Evolutionary conservation across 2,113 vertebrate species (phyloP), one percentile per base, ranked within the genome.

Genomic region (Tichodroma muraria): DNA sequence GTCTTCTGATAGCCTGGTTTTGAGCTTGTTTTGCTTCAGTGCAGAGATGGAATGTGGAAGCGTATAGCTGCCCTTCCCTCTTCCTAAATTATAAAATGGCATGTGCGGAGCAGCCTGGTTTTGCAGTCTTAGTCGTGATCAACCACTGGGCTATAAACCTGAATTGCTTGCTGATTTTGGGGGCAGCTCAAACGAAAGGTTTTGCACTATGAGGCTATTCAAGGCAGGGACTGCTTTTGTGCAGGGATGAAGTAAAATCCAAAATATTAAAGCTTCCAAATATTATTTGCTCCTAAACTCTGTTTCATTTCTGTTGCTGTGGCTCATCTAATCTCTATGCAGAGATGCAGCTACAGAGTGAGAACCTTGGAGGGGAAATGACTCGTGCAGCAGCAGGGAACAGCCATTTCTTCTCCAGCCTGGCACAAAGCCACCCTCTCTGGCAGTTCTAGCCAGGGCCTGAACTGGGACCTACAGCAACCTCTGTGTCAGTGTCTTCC

Each of bases 331-430:
- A 20, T 90, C 37, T 49, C 5, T 13, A 4, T 49, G 68, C 65
- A 71, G 78, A 60, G 65, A 40, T 75, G 60, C 38, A 56, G 63
- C 61, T 77, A 30, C 27, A 44, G 50, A 2, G 44, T 45, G 42
- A 54, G 59, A 15, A 33, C 15, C n/a, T 45, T 10, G 31, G 52
- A 52, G 19, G 57, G 84, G 70, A 63, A 57, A n/a, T 15, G 49
- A 42, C 13, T 31, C 1, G 1, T 0, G 17, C 47, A n/a, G 78
- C 77, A 25, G 61, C 24, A 68, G 56, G 33, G 61, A 80, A 11
- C 30, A 40, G 28, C n/a, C 1, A 0, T 13, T 64, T 38, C 71
- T 64, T 1, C 1, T 7, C 31, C 3, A 3, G 10, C 24, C 84
- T 77, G 63, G 44, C 33, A 59, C 70, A 64, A 47, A 85, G 23